Base-by-base conservation (phyloP, 2,113 vertebrate species). In the Vimba vimba region DNA sequence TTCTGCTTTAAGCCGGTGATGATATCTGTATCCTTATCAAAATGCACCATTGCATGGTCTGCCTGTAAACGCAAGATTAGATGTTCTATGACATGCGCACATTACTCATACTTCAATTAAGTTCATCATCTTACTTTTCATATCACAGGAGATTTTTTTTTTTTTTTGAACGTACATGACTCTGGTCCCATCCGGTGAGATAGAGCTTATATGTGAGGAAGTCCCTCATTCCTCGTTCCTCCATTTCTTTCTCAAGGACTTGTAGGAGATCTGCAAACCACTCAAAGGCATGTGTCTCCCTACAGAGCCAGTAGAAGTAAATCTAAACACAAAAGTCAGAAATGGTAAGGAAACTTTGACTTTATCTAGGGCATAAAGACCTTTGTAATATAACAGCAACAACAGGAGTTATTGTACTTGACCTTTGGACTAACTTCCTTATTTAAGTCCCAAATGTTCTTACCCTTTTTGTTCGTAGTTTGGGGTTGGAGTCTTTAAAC, bases 281-380 rank as follows among this genome's bases (percentile, higher is more conserved):
- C 89, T 96, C 94, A 0, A 99, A 99, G 21, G 97, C 96, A 85
- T 94, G 93, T 0, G 95, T 98, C 91, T 99, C 97, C 57, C 96
- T 94, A 88, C 97, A 99, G 36, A 99, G 93, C 97, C 97, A 98
- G 86, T 97, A 99, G 90, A 99, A 98, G 73, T 98, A 98, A 82
- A 98, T 98, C 97, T 98, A 93, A 52, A 91, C 91, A 36, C 12
- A 60, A 19, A 64, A 50, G 6, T 52, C 57, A 91, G 88, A 87
- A 89, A 91, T 47, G 64, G 87, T 25, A 47, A 21, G 6, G n/a
- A 36, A 39, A n/a, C 1, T 43, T 11, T 23, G n/a, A 33, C 45
- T 47, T 50, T 11, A 25, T 83, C 62, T 47, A 55, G 66, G n/a
- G 7, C 27, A 45, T 68, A 21, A 47, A 66, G 25, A 30, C 25